Evolutionary conservation across 2,888 invertebrate species (phyloP).

Genomic region (Syritta pipiens): DNA sequence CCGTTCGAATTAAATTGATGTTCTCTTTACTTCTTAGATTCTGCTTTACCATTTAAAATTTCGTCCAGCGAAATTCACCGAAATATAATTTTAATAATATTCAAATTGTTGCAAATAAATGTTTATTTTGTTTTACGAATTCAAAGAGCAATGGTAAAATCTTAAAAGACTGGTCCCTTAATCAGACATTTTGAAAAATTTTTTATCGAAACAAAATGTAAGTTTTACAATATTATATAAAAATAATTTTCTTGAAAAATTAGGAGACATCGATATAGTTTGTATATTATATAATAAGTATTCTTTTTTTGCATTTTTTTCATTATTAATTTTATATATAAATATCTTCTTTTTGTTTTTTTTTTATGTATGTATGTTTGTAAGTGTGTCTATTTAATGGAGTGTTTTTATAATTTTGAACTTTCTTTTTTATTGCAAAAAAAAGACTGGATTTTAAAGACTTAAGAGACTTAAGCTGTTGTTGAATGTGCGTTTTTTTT

Average conservation of each 20-base stretch:
- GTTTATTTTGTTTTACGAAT: background rate
- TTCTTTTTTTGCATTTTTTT: conserved; percentile 42
- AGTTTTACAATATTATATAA: conserved; percentile 69
- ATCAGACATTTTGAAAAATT: conserved; percentile 80
- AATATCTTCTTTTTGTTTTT: conserved; percentile 18
- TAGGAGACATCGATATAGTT: conserved; percentile 68
- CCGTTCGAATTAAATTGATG: too few relatives aligned
- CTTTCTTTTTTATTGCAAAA: conserved; percentile 40
- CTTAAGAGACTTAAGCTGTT: too few relatives aligned
- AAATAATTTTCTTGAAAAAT: conserved; percentile 66
- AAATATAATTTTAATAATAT: background rate
- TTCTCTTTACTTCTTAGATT: too few relatives aligned
- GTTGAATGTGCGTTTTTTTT: background rate
- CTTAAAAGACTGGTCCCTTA: conserved; percentile 80
- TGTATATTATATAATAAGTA: conserved; percentile 62
- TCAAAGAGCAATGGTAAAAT: conserved; percentile 79
- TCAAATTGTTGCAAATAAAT: background rate
- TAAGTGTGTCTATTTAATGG: conserved; percentile 11
- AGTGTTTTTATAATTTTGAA: conserved; percentile 32
- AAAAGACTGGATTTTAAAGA: too few relatives aligned
- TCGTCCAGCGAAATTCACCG: background rate
- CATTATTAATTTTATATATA: conserved; percentile 71
- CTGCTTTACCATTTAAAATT: too few relatives aligned
- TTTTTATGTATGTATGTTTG: conserved; percentile 26
- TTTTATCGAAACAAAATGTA: conserved; percentile 71